phyloP scores from a whole-genome alignment of 2,888 invertebrate genomes.

The Coenonympha glycerion region DNA sequence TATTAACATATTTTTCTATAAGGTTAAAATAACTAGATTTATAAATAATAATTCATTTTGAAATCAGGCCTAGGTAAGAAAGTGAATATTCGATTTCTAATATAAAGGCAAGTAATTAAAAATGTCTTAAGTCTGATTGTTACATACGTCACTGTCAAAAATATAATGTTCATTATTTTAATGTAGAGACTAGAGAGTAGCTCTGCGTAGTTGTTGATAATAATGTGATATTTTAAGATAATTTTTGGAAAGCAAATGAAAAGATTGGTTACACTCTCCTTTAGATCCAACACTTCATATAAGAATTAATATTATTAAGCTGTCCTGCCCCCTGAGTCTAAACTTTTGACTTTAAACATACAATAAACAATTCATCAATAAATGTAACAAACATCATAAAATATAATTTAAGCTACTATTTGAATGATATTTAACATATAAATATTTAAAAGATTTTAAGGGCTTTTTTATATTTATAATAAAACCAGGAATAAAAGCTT shows the following conservation, averaged over 20 bases:
- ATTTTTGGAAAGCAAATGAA: constrained; percentile 39
- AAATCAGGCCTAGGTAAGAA: constrained; percentile 11
- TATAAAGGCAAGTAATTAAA: background rate
- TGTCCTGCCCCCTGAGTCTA: too few relatives aligned
- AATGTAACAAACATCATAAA: too few relatives aligned
- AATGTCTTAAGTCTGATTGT: background rate
- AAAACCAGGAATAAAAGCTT: too few relatives aligned
- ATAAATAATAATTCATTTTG: constrained; percentile 4
- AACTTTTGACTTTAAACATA: too few relatives aligned
- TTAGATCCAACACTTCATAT: too few relatives aligned
- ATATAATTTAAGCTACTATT: too few relatives aligned
- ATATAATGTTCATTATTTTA: constrained; percentile 30
- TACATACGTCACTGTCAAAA: constrained; percentile 24
- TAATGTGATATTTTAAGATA: constrained; percentile 68
- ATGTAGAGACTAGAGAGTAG: constrained; percentile 15
- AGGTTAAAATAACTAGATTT: constrained; percentile 12
- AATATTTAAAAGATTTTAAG: too few relatives aligned
- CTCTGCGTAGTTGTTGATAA: constrained; percentile 61
- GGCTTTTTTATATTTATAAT: too few relatives aligned
- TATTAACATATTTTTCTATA: constrained; percentile 19
- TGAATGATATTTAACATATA: too few relatives aligned
- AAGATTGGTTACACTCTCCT: constrained; percentile 9
- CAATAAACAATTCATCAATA: too few relatives aligned
- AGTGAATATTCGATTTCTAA: background rate
- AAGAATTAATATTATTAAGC: too few relatives aligned